Evolutionary conservation across 2,113 vertebrate species (phyloP), one percentile per base, ranked within the genome.

Genomic region (Crotalus viridis): DNA sequence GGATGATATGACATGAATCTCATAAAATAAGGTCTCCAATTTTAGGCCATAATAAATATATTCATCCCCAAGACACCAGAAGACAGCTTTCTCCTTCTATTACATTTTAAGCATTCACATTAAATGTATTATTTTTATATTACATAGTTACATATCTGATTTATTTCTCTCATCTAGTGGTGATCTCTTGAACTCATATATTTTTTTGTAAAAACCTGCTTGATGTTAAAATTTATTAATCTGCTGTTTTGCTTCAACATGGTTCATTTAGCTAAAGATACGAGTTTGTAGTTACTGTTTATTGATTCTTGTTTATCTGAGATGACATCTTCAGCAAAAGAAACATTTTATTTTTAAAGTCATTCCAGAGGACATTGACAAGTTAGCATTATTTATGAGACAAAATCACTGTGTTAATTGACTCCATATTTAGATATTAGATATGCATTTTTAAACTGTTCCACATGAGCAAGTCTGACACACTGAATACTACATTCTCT

Each of bases 371-470:
- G 97, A 97, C 97, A 94, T 89, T 89, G 95, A 85, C 95, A 97
- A 96, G 96, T 97, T 97, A 96, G 94, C 96, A 96, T 97, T 94
- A 97, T 95, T 97, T 96, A 92, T 6, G 95, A 93, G 92, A 93
- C 95, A 95, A 95, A 97, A 97, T 96, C 90, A 39, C 93, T 94
- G 93, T 94, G 94, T 95, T 97, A 97, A 97, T 97, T 97, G 96
- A 94, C 95, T 97, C 95, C 95, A 91, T 97, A 97, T 97, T 97
- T 97, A 97, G 96, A 97, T 97, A 97, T 95, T 97, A 97, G 95
- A 96, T 95, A 96, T 96, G 96, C 96, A 97, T 97, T 97, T 97
- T 96, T 97, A 97, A 97, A 96, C 95, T 97, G 96, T 97, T 97
- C 96, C 97, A 96, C 95, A 96, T 97, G 93, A 97, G 96, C 96